Percentiles rank a stretch among this genome's conserved stretches.
Conservation (phyloP, 2,888 invertebrate species). For the Ochropacha duplaris region DNA sequence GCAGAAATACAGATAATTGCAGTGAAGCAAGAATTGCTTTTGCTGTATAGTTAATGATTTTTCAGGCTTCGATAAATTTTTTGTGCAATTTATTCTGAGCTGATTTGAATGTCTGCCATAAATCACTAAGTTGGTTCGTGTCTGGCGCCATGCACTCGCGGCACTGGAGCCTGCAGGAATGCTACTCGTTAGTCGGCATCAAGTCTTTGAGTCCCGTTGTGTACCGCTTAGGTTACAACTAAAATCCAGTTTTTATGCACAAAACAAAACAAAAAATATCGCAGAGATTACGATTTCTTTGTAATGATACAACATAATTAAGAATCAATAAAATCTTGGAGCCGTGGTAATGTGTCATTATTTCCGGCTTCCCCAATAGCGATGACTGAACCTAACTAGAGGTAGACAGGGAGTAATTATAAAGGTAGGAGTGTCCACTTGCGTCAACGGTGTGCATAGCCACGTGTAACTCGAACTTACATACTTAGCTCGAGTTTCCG, state of each 20-base stretch:
- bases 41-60: not conserved
- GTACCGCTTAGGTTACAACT: conserved; percentile 1
- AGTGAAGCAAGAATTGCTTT: not conserved
- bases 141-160: conserved; percentile 8
- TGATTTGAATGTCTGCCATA: conserved; percentile 11
- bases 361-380: not conserved
- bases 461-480: conserved; percentile 13
- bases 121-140: conserved; percentile 30
- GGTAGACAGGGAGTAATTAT: conserved; percentile 20
- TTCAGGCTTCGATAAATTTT: not conserved
- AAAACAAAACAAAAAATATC: not conserved
- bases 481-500: conserved; percentile 15
- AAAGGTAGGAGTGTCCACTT: conserved; percentile 25
- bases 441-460: conserved; percentile 28
- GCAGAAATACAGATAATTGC: not conserved
- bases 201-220: conserved; percentile 7
- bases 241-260: not conserved
- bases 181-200: conserved; percentile 24
- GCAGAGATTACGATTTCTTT: no score
- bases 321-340: not conserved
- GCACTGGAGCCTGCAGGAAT: conserved; percentile 26
- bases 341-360: not conserved
- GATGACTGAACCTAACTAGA: conserved; percentile 7
- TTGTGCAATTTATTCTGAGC: no score
- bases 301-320: no score